Percentiles rank a stretch among this genome's conserved stretches.
Conservation (phyloP, 1,140 invertebrate genomes). For the Sinonovacula constricta region DNA sequence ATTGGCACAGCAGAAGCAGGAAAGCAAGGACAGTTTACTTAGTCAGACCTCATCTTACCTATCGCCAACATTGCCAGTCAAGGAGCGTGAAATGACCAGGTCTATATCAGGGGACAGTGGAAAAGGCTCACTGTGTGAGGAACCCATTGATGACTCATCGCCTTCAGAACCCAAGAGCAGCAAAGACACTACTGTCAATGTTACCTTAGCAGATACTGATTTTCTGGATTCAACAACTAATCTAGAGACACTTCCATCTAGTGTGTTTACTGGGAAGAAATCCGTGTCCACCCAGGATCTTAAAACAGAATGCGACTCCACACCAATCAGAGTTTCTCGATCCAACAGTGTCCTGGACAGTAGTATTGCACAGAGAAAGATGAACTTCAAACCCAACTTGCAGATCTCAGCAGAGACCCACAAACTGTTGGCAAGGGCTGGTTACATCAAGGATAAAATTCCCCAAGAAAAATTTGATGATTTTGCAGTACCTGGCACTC, state of each 20-base stretch:
- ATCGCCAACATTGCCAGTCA: slow-evolving; percentile 31
- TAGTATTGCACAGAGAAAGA: slow-evolving; percentile 47
- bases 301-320: slow-evolving; percentile 31
- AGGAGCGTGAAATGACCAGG: slow-evolving; percentile 54
- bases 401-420: slow-evolving; percentile 72
- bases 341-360: slow-evolving; percentile 64
- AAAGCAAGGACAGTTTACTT: slow-evolving; percentile 67
- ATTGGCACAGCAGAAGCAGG: slow-evolving; percentile 45
- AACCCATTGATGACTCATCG: slow-evolving; percentile 37
- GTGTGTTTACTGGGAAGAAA: slow-evolving; percentile 39
- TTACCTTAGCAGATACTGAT: neutral
- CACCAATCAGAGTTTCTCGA: slow-evolving; percentile 47
- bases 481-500: slow-evolving; percentile 45
- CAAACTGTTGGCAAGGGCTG: slow-evolving; percentile 69
- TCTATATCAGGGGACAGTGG: slow-evolving; percentile 67
- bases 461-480: slow-evolving; percentile 42
- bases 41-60: slow-evolving; percentile 51
- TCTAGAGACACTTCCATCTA: neutral
- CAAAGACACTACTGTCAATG: neutral
- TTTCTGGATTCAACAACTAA: neutral
- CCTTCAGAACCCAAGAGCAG: too few species aligned
- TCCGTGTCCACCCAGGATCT: slow-evolving; percentile 58
- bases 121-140: slow-evolving; percentile 66
- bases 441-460: slow-evolving; percentile 57
- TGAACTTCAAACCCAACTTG: slow-evolving; percentile 69